phyloP scores from a whole-genome alignment of 2,113 vertebrate species.

The Larimichthys polyactis region DNA sequence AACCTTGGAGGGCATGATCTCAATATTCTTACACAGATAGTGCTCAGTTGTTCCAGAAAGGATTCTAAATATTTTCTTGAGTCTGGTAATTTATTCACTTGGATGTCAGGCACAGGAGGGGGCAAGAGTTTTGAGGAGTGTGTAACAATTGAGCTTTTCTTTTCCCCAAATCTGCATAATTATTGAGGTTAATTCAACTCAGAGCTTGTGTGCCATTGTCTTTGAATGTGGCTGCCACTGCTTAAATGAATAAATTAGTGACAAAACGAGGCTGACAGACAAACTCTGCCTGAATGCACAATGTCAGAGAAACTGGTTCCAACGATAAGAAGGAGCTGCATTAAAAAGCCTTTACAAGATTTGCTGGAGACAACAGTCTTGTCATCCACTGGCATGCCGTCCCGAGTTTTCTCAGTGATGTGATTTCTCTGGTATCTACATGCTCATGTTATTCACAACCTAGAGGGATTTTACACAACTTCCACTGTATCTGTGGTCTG shows the following conservation, averaged over 20 bases:
- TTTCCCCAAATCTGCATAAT: slow-evolving; percentile 76
- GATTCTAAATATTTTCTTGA: slow-evolving; percentile 43
- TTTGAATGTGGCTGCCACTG: slow-evolving; percentile 75
- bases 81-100: slow-evolving; percentile 66
- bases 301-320: slow-evolving; percentile 47
- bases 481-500: neutral
- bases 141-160: slow-evolving; percentile 78
- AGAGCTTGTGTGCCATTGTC: slow-evolving; percentile 75
- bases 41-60: slow-evolving; percentile 2
- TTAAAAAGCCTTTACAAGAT: slow-evolving; percentile 47
- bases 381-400: slow-evolving; percentile 50
- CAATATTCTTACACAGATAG: slow-evolving; percentile 9
- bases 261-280: slow-evolving; percentile 71
- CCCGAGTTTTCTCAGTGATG: slow-evolving; percentile 53
- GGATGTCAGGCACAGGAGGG: slow-evolving; percentile 64
- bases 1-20: slow-evolving; percentile 31
- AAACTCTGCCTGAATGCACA: slow-evolving; percentile 65
- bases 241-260: slow-evolving; percentile 79
- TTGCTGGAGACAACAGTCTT: slow-evolving; percentile 58
- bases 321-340: slow-evolving; percentile 49
- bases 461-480: slow-evolving; percentile 21
- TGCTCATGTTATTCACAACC: slow-evolving; percentile 44
- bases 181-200: slow-evolving; percentile 79
- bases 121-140: slow-evolving; percentile 66
- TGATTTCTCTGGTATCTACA: slow-evolving; percentile 48